Evolutionary conservation across 2,888 invertebrate genomes (phyloP).

Genomic region (Ochropleura plecta): DNA sequence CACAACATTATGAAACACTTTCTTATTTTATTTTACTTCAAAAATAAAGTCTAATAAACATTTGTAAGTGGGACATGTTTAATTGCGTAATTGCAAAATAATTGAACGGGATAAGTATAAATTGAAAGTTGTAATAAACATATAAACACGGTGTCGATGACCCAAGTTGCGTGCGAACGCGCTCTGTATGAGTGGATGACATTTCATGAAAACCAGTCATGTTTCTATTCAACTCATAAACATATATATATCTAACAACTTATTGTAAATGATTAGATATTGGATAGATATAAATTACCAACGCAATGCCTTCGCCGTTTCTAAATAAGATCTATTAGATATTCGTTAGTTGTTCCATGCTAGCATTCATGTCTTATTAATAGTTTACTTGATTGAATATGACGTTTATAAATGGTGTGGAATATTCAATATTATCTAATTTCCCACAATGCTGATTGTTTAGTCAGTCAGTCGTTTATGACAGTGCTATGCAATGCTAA

Average conservation of each 20-base stretch:
- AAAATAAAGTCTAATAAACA: constrained; percentile 5
- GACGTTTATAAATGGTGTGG: constrained; percentile 73
- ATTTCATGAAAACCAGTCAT: constrained; percentile 81
- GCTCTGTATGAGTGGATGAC: constrained; percentile 76
- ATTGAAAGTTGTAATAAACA: constrained; percentile 68
- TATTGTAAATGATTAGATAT: constrained; percentile 66
- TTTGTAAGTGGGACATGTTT: constrained; percentile 37
- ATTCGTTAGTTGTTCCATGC: constrained; percentile 59
- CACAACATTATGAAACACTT: constrained; percentile 4
- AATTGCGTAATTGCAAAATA: constrained; percentile 52
- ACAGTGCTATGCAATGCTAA: constrained; percentile 41
- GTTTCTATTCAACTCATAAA: constrained; percentile 72
- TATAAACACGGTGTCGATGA: constrained; percentile 63
- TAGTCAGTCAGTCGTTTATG: constrained; percentile 46
- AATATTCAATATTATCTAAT: constrained; percentile 66
- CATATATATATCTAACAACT: constrained; percentile 60
- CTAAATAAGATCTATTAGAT: constrained; percentile 65
- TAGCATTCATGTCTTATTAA: constrained; percentile 69
- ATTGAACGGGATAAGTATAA: constrained; percentile 53
- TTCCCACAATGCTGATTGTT: constrained; percentile 60
- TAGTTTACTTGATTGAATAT: constrained; percentile 73
- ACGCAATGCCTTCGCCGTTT: constrained; percentile 59
- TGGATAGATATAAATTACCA: constrained; percentile 66
- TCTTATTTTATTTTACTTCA: constrained; percentile 5
- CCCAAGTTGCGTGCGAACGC: constrained; percentile 77